Percentiles rank a stretch among this genome's conserved stretches.
phyloP scores from a whole-genome alignment of 2,797 vertebrate genomes.

The Tiaroga cobitis region DNA sequence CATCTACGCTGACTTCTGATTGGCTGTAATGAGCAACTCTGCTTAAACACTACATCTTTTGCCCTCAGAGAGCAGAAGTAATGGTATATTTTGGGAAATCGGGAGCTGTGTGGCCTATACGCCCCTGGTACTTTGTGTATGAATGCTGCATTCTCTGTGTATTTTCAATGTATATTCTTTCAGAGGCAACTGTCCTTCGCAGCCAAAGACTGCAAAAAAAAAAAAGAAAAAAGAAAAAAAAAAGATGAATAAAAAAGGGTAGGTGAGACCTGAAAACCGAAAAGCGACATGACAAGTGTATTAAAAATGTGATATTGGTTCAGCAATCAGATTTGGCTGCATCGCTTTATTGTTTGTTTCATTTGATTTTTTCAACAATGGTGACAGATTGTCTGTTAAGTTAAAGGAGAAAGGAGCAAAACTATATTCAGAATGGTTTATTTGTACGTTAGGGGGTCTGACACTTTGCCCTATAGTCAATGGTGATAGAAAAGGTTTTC shows the following conservation, averaged over 20 bases:
- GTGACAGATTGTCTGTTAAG: conserved; percentile 86
- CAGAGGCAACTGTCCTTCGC: conserved; percentile 79
- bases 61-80: conserved; percentile 29
- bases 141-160: conserved; percentile 80
- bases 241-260: conserved; percentile 62
- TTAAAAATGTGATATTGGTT: conserved; percentile 82
- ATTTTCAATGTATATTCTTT: conserved; percentile 83
- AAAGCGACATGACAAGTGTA: conserved; percentile 67
- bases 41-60: conserved; percentile 25
- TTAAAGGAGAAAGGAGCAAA: conserved; percentile 80
- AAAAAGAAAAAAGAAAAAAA: conserved; percentile 60
- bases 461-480: conserved; percentile 83
- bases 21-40: conserved; percentile 11
- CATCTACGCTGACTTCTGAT: conserved; percentile 31
- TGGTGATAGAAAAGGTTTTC: conserved; percentile 84
- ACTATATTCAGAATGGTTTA: conserved; percentile 81
- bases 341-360: conserved; percentile 67
- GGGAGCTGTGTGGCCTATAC: conserved; percentile 54
- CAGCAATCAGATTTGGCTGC: conserved; percentile 76
- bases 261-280: conserved; percentile 41
- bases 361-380: conserved; percentile 71
- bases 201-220: conserved; percentile 75
- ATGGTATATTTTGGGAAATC: conserved; percentile 59
- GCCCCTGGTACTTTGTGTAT: conserved; percentile 80
- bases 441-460: conserved; percentile 84